These are phyloP conservation scores for Telenomus remus DNA, from an alignment of 1,140 invertebrate genomes.

Conservation along the genomic window DNA sequence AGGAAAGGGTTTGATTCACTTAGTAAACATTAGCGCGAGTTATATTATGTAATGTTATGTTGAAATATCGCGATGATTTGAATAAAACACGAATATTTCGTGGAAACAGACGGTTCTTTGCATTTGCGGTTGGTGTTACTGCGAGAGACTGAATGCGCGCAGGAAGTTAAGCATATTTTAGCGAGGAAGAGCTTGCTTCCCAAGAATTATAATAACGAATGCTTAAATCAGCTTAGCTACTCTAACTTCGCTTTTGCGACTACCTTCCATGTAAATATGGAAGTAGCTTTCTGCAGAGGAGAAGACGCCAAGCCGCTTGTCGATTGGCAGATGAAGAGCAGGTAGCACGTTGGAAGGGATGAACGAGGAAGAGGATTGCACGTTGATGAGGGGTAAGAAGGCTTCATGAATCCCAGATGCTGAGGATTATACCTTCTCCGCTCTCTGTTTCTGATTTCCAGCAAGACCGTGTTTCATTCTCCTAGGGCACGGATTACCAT, in stretches of 20 bases:
- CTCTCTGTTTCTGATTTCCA: constrained; percentile 66
- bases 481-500: constrained; percentile 45
- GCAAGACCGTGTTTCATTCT: constrained; percentile 58
- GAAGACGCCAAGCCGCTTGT: constrained; percentile 66
- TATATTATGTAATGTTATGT: constrained; percentile 15
- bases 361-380: constrained; percentile 55
- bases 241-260: constrained; percentile 72
- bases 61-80: constrained; percentile 50
- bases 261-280: constrained; percentile 72
- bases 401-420: constrained; percentile 73
- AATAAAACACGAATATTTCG: constrained; percentile 46
- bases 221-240: constrained; percentile 75
- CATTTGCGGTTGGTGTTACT: constrained; percentile 47
- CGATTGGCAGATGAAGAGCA: constrained; percentile 62
- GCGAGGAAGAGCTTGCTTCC: constrained; percentile 57
- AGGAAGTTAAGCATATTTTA: constrained; percentile 58
- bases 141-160: constrained; percentile 30
- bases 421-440: constrained; percentile 71
- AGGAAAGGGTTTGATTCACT: not conserved
- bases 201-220: constrained; percentile 76
- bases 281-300: constrained; percentile 68
- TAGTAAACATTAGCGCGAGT: not conserved
- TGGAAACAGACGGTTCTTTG: constrained; percentile 37
- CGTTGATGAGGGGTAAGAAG: constrained; percentile 59
- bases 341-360: constrained; percentile 36